Percentiles rank a stretch among this genome's conserved stretches.
Evolutionary conservation across 2,888 invertebrate genomes (phyloP).

Genomic region (Fragum whitleyi): DNA sequence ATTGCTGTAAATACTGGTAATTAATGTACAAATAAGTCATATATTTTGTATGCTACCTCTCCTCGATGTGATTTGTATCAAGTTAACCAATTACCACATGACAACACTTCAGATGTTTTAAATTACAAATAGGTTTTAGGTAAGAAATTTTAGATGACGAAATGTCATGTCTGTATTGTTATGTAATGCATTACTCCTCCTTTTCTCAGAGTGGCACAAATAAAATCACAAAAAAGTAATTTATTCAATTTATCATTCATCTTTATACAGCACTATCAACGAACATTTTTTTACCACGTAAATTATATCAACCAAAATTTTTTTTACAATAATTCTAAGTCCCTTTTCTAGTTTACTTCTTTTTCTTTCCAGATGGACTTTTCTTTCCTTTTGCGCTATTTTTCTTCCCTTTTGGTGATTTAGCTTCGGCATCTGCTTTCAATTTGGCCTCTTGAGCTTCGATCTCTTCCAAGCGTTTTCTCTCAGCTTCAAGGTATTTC

Average conservation of each 20-base stretch:
- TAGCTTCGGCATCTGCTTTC: conserved; percentile 81
- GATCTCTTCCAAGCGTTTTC: conserved; percentile 80
- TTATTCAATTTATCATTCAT: background rate
- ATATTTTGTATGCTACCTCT: too few species aligned
- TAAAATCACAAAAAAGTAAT: too few species aligned
- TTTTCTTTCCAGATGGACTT: conserved; percentile 79
- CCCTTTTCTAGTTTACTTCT: conserved; percentile 82
- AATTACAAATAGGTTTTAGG: too few species aligned
- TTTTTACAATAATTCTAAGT: background rate
- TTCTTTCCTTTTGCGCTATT: conserved; percentile 81
- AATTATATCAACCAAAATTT: background rate
- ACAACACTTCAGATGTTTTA: too few species aligned
- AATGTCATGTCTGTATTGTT: too few species aligned
- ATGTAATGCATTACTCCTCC: too few species aligned
- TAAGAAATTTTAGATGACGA: too few species aligned
- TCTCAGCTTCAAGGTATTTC: conserved; percentile 83
- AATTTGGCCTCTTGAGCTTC: conserved; percentile 82
- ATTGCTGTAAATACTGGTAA: too few species aligned
- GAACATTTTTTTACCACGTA: background rate
- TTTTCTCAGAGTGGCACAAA: too few species aligned
- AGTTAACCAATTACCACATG: too few species aligned
- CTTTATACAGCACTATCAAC: background rate
- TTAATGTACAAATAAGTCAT: too few species aligned
- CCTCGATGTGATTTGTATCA: too few species aligned
- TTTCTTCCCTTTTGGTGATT: conserved; percentile 81